Percentiles rank a stretch among this genome's conserved stretches.
These are phyloP conservation scores for Tetrapedia diversipes DNA, from an alignment of 2,888 invertebrate genomes.

Conservation along the genomic window DNA sequence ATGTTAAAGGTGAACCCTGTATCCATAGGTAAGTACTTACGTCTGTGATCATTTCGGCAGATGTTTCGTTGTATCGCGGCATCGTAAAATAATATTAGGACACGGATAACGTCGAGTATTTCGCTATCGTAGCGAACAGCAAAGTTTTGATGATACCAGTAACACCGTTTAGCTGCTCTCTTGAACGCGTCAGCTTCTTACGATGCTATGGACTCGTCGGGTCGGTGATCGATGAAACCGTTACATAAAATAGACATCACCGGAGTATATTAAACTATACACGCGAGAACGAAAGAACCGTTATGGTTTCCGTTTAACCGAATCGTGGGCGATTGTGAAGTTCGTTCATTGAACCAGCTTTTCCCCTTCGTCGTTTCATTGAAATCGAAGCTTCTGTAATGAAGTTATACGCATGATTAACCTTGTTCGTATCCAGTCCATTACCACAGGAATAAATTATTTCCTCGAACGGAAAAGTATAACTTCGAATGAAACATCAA, in stretches of 20 bases:
- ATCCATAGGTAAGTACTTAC: too few relatives aligned
- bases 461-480: slow-evolving; percentile 8
- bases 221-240: slow-evolving; percentile 60
- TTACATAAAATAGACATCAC: slow-evolving; percentile 49
- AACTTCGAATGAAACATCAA: slow-evolving; percentile 33
- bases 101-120: slow-evolving; percentile 15
- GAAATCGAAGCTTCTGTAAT: not conserved
- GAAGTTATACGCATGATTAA: slow-evolving; percentile 4
- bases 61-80: slow-evolving; percentile 11
- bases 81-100: slow-evolving; percentile 42
- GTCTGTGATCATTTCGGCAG: slow-evolving; percentile 8
- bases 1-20: slow-evolving; percentile 30
- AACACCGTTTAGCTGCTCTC: slow-evolving; percentile 54
- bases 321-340: not conserved
- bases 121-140: not conserved
- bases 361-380: not conserved
- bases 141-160: slow-evolving; percentile 61
- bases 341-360: not conserved
- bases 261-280: slow-evolving; percentile 4
- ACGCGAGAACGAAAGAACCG: not conserved
- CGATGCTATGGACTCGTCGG: slow-evolving; percentile 22
- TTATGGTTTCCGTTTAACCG: not conserved
- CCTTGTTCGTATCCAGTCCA: slow-evolving; percentile 22
- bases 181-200: slow-evolving; percentile 30
- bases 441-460: slow-evolving; percentile 34